Evolutionary conservation across 2,888 invertebrate genomes (phyloP), one percentile per base, ranked within the genome.

Genomic region (Netelia inedita): DNA sequence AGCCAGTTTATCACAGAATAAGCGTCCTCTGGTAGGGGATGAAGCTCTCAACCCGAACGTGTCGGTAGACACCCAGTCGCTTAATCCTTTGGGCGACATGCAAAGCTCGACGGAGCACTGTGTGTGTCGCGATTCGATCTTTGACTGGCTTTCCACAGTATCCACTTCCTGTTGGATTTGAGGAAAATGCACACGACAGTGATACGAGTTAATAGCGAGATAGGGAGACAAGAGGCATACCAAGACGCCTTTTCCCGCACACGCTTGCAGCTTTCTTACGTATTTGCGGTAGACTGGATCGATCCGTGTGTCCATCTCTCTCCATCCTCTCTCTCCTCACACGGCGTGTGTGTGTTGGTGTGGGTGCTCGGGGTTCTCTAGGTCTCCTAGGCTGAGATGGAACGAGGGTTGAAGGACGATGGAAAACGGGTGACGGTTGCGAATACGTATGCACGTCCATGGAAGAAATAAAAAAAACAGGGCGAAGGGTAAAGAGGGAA

Each of bases 261-360:
- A 43, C 16, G 74, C 6, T 63, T 75, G 75, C 65, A 75, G 72
- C 55, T 65, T 75, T 75, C 53, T 16, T 19, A 50, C 65, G 65
- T 75, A 53, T 41, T 65, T 35, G 55, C 65, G 53, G 50, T 50
- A 55, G 53, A 75, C 35, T 9, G 63, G 53, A 74, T 74, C 74
- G 74, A 74, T 74, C 74, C 63, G 63, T 46, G 28, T 53, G 57
- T 57, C 57, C 57, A 46, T 46, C 14, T 46, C 46, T 46, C 46
- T 46, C 2, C 28, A 14, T 23, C 21, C 11, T 21, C 65, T 19
- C 41, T 43, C 65, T 19, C 65, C 1, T 43, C 46, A 14, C 46
- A 2, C 19, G 5, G 9, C 2, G 11, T 2, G 1, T 19, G 46
- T 46, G 46, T 46, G 46, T n/a, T n/a, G n/a, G n/a, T 11, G 35